phyloP scores from a whole-genome alignment of 2,888 invertebrate genomes.

The Malthinus seriepunctatus region DNA sequence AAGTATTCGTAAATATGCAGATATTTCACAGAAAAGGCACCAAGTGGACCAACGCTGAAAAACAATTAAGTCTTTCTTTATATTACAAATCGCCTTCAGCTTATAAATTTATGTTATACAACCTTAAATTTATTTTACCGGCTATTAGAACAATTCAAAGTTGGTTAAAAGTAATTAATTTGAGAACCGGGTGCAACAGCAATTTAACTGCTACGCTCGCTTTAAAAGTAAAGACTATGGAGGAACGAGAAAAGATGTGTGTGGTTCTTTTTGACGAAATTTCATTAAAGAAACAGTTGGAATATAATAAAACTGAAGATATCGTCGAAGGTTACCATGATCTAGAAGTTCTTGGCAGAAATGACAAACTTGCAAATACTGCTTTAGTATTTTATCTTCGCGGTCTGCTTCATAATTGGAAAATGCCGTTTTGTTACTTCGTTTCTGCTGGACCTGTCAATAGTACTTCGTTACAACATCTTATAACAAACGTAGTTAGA shows the following conservation, averaged over 20 bases:
- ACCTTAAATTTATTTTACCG: constrained; percentile 35
- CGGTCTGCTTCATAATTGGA: constrained; percentile 31
- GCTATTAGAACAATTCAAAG: constrained; percentile 31
- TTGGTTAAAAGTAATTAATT: constrained; percentile 36
- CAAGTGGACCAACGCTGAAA: constrained; percentile 36
- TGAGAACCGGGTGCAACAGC: constrained; percentile 31
- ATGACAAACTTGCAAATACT: neutral
- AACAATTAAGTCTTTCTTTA: constrained; percentile 37
- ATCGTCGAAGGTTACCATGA: neutral
- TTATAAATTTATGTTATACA: constrained; percentile 35
- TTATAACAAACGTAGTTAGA: constrained; percentile 16
- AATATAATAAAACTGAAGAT: neutral
- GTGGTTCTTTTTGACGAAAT: constrained; percentile 35
- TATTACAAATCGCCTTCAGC: constrained; percentile 41
- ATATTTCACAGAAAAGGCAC: constrained; percentile 26
- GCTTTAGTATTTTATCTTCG: constrained; percentile 3
- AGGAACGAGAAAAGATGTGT: constrained; percentile 25
- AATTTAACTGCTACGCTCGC: neutral
- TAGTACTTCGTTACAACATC: constrained; percentile 9
- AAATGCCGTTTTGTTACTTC: constrained; percentile 29
- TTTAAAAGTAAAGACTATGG: constrained; percentile 36
- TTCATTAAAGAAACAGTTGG: neutral
- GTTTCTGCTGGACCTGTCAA: constrained; percentile 23
- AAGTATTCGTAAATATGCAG: constrained; percentile 26
- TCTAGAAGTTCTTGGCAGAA: neutral